Percentiles rank a stretch among this genome's conserved stretches.
Conservation (phyloP, 1,140 invertebrate species). For the Lamellibrachia luymesi region DNA sequence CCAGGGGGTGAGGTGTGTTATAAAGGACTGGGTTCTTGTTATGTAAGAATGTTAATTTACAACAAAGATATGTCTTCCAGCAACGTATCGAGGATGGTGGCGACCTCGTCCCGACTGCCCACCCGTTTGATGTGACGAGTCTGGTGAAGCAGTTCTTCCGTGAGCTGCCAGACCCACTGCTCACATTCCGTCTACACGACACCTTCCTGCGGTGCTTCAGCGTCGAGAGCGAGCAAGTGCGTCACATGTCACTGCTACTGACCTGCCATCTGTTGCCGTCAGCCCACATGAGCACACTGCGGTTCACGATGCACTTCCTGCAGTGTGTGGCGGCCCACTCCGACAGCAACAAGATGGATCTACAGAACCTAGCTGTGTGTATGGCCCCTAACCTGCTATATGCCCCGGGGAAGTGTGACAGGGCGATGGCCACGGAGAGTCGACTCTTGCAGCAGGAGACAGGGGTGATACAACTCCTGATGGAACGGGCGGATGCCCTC, state of each 20-base stretch:
- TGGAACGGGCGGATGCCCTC: slow-evolving; percentile 73
- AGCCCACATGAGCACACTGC: slow-evolving; percentile 67
- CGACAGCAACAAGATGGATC: slow-evolving; percentile 77
- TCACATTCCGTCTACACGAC: slow-evolving; percentile 71
- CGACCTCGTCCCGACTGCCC: slow-evolving; percentile 59
- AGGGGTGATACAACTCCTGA: slow-evolving; percentile 66
- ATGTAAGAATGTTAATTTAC: no score
- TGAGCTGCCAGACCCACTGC: slow-evolving; percentile 77
- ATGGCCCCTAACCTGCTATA: slow-evolving; percentile 81
- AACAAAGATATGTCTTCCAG: not conserved
- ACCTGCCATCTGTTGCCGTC: slow-evolving; percentile 67
- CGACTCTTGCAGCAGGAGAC: slow-evolving; percentile 51
- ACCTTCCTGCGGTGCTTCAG: slow-evolving; percentile 67
- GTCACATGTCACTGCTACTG: slow-evolving; percentile 62
- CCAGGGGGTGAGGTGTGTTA: not conserved
- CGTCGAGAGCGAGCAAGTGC: slow-evolving; percentile 47
- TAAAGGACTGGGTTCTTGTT: not conserved
- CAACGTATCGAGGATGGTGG: slow-evolving; percentile 54
- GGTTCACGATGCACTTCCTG: slow-evolving; percentile 69
- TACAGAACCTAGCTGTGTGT: slow-evolving; percentile 76
- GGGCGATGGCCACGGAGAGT: slow-evolving; percentile 52
- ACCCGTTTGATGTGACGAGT: slow-evolving; percentile 78
- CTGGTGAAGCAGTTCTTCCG: slow-evolving; percentile 80
- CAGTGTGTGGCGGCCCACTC: slow-evolving; percentile 63
- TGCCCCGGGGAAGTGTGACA: slow-evolving; percentile 59